phyloP scores from a whole-genome alignment of 2,113 vertebrate species.

The Nestor notabilis region DNA sequence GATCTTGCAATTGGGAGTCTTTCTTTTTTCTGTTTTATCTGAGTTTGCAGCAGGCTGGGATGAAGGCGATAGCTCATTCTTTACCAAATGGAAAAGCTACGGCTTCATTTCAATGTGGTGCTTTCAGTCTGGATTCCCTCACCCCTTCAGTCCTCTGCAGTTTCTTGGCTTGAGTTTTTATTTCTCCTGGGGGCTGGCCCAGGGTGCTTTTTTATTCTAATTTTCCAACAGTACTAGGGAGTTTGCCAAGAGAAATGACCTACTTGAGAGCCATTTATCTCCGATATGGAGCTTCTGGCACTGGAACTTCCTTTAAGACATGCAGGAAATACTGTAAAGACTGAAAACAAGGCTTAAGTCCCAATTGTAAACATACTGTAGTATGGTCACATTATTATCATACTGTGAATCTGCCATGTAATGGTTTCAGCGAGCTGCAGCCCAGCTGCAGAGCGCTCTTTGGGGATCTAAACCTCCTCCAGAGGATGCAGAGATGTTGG shows the following conservation, averaged over 20 bases:
- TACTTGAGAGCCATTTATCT: not conserved
- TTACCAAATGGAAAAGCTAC: not conserved
- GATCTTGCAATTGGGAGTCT: not conserved
- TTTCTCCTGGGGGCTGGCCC: not conserved
- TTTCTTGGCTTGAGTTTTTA: not conserved
- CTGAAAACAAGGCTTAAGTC: not conserved
- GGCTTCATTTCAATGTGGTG: not conserved
- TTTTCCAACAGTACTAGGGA: not conserved
- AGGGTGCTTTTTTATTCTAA: not conserved
- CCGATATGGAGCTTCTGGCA: not conserved
- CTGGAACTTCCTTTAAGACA: not conserved
- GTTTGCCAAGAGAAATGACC: not conserved
- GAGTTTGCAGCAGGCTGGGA: constrained; percentile 11
- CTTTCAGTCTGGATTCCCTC: not conserved
- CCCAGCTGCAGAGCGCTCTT: not conserved
- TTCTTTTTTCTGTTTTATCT: not conserved
- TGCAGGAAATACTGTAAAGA: not conserved
- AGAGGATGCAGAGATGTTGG: not conserved
- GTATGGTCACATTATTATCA: too few relatives aligned
- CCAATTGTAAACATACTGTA: not conserved
- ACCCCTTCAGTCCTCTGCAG: not conserved
- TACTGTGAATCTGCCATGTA: not conserved
- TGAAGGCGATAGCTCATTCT: not conserved
- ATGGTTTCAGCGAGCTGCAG: not conserved
- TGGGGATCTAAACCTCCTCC: not conserved